Evolutionary conservation across 2,888 invertebrate species (phyloP), one percentile per base, ranked within the genome.

Genomic region (Catocala sponsa): DNA sequence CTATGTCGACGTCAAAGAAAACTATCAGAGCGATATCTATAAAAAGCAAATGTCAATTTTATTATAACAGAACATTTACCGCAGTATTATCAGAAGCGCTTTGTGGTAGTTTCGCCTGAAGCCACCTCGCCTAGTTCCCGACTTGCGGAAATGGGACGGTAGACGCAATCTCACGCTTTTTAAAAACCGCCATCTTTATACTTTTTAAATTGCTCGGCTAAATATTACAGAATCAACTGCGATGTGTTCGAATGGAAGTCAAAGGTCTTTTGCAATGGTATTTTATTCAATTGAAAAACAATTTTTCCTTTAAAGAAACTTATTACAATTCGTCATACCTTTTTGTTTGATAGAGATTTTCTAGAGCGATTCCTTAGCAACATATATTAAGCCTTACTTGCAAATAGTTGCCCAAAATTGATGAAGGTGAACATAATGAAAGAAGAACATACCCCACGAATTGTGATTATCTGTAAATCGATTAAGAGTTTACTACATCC

Each of bases 151-250:
- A 81, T 84, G 74, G 81, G 71, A 69, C 78, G 72, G 71, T 62
- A 68, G 78, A 69, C 68, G 78, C 77, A 80, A 80, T 82, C 78
- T 76, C 65, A 76, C 73, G 76, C 76, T 79, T 75, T 79, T 81
- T 71, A 78, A 80, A 54, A 70, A 75, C 79, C 68, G 50, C 69
- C 68, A 69, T 65, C 56, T 62, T 76, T 67, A 62, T 74, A 62
- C 72, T 63, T 76, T 76, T 79, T 72, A 72, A 76, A 78, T 70
- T 75, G 65, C 72, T 66, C 47, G 6, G 41, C 48, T 54, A 11
- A 42, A 52, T 55, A 59, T 59, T 59, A 47, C 47, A 50, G 41
- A 38, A 50, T 67, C 9, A 51, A 62, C 59, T 65, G 43, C 32
- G 41, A 62, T 49, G 58, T 32, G 47, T 50, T 32, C n/a, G 42